Conservation (phyloP, 2,113 vertebrate species). For the Xenopus tropicalis region UCB_Xtro_10.0 CM004449.2:89449501-89450000, state of each 20-base stretch:
- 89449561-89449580: slow-evolving; percentile 51
- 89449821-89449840: slow-evolving; percentile 38
- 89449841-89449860: slow-evolving; percentile 38
- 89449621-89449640: slow-evolving; percentile 55
- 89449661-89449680: slow-evolving; percentile 54
- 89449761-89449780: slow-evolving; percentile 47
- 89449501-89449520: slow-evolving; percentile 43
- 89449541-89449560: slow-evolving; percentile 53
- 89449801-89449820: slow-evolving; percentile 36
- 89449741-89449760: slow-evolving; percentile 57
- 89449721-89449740: slow-evolving; percentile 60
- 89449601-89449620: slow-evolving; percentile 57
- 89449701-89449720: slow-evolving; percentile 52
- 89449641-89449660: slow-evolving; percentile 59
- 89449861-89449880: slow-evolving; percentile 49
- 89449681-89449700: slow-evolving; percentile 55
- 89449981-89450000: slow-evolving; percentile 8
- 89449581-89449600: slow-evolving; percentile 51
- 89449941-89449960: slow-evolving; percentile 13
- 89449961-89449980: slow-evolving; percentile 2
- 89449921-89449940: slow-evolving; percentile 38
- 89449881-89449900: slow-evolving; percentile 39
- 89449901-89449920: slow-evolving; percentile 7
- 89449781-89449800: slow-evolving; percentile 32
- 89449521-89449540: slow-evolving; percentile 33